A percentile compares a stretch with the other conserved stretches of the same genome.
phyloP scores from a whole-genome alignment of 2,797 vertebrate species.

The Lophura swinhoii region DNA sequence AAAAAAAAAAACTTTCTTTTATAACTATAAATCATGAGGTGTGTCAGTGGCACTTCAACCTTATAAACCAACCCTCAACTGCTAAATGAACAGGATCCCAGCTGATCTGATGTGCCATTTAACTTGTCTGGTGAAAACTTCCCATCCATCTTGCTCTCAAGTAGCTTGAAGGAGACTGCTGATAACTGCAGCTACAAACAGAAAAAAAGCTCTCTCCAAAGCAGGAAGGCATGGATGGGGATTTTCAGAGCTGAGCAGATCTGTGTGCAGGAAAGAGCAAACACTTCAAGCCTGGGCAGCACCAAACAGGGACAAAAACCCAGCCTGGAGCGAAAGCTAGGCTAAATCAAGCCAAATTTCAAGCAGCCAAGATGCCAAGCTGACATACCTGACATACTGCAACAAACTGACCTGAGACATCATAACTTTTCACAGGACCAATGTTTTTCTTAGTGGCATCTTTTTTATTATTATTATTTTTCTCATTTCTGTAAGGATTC shows the following conservation, averaged over 20 bases:
- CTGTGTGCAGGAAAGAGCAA: neutral
- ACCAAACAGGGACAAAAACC: neutral
- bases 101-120: neutral
- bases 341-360: neutral
- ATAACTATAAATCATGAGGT: neutral
- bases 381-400: neutral
- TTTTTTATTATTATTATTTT: neutral
- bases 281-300: neutral
- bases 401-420: neutral
- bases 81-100: neutral
- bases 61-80: neutral
- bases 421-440: neutral
- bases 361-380: neutral
- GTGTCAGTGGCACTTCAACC: neutral
- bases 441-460: neutral
- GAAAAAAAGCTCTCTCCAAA: neutral
- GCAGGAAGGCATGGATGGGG: neutral
- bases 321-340: neutral
- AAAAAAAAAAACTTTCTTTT: neutral
- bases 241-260: neutral
- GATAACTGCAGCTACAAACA: neutral
- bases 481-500: neutral
- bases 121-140: constrained; percentile 30
- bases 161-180: neutral
- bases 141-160: neutral